A percentile compares a stretch with the other conserved stretches of the same genome.
Conservation (phyloP, 2,888 invertebrate species). For the Trisateles emortualis region DNA sequence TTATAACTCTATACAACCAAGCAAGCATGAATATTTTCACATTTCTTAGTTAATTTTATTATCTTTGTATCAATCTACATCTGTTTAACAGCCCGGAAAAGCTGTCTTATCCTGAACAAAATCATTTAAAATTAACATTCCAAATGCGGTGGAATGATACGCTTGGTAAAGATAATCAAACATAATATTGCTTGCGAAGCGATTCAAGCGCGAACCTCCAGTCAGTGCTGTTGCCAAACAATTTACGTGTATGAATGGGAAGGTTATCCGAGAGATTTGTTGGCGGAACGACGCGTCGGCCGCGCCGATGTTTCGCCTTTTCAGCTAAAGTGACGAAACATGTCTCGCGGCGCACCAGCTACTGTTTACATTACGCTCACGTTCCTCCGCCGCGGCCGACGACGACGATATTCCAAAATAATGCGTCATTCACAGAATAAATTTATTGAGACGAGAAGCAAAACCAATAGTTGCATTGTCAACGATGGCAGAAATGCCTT, state of each 20-base stretch:
- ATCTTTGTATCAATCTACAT: not conserved
- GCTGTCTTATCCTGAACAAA: not conserved
- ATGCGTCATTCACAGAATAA: conserved; percentile 66
- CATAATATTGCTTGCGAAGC: conserved; percentile 36
- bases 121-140: conserved; percentile 10
- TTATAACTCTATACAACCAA: no score
- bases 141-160: conserved; percentile 11
- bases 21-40: not conserved
- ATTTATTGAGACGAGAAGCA: conserved; percentile 56
- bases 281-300: conserved; percentile 56
- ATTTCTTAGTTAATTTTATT: not conserved
- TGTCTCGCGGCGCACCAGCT: conserved; percentile 62
- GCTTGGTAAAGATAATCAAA: conserved; percentile 29
- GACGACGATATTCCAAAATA: conserved; percentile 62
- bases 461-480: conserved; percentile 53
- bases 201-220: conserved; percentile 35
- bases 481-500: conserved; percentile 31
- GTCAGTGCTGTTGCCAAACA: conserved; percentile 52
- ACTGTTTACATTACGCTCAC: conserved; percentile 75
- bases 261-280: conserved; percentile 64
- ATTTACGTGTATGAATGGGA: conserved; percentile 58
- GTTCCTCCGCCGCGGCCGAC: conserved; percentile 49
- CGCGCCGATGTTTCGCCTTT: conserved; percentile 62
- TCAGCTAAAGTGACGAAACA: conserved; percentile 79
- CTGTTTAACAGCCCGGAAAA: not conserved